Evolutionary conservation across 1,140 invertebrate species (phyloP).

Genomic region (Drosophila sulfurigaster): DNA sequence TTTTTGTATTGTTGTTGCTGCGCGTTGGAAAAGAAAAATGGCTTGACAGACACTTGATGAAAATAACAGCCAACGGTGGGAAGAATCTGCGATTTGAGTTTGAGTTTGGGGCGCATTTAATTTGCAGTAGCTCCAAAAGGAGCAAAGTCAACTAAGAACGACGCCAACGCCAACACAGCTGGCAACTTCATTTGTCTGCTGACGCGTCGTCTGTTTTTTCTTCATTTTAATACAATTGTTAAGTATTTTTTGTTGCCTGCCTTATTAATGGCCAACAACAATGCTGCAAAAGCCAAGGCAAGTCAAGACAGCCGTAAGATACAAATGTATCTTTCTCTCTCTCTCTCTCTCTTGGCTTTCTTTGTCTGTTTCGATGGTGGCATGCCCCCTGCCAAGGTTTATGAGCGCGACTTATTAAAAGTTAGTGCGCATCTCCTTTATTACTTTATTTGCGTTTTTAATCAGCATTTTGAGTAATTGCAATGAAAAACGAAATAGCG

Average conservation of each 20-base stretch:
- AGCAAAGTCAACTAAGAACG: conserved; percentile 15
- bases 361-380: conserved; percentile 4
- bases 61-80: conserved; percentile 12
- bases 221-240: conserved; percentile 78
- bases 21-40: conserved; percentile 15
- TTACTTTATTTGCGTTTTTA: conserved; percentile 66
- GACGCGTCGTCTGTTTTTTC: conserved; percentile 48
- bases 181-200: conserved; percentile 72
- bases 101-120: conserved; percentile 61
- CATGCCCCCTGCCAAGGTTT: conserved; percentile 55
- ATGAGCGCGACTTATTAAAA: conserved; percentile 73
- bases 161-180: conserved; percentile 22
- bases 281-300: conserved; percentile 36
- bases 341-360: conserved; percentile 30
- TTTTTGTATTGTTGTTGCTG: conserved; percentile 17
- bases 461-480: conserved; percentile 72
- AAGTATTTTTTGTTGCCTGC: conserved; percentile 39
- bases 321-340: conserved; percentile 67
- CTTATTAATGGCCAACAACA: conserved; percentile 77
- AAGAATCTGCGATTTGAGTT: conserved; percentile 31
- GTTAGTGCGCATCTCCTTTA: conserved; percentile 52
- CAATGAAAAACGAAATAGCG: conserved; percentile 2
- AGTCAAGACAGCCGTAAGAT: conserved; percentile 49
- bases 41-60: conserved; percentile 45
- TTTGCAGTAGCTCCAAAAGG: conserved; percentile 55